Conservation (phyloP, 2,113 vertebrate species). For the Oophaga pumilio region DNA sequence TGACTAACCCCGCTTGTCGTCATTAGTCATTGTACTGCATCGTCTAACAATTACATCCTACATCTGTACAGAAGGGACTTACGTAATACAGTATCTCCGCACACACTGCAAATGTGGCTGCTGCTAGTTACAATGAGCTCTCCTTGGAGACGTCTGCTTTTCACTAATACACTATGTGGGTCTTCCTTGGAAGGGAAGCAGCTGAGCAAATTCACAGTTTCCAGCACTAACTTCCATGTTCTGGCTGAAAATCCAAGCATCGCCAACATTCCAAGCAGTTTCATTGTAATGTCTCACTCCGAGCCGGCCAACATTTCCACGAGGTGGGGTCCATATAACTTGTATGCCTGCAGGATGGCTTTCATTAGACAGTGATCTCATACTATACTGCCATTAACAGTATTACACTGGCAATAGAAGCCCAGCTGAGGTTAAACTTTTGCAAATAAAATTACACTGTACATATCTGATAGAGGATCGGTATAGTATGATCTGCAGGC, state of each 20-base stretch:
- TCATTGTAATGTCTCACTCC: constrained; percentile 13
- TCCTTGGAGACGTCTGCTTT: constrained; percentile 45
- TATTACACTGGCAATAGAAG: neutral
- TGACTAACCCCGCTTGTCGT: neutral
- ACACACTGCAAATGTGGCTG: constrained; percentile 25
- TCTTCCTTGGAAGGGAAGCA: constrained; percentile 37
- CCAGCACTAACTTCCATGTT: constrained; percentile 9
- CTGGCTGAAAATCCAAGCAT: neutral
- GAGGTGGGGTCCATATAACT: constrained; percentile 15
- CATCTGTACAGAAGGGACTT: neutral
- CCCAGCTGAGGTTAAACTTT: neutral
- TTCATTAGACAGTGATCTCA: constrained; percentile 29
- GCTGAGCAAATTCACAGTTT: constrained; percentile 27
- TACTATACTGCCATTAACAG: neutral
- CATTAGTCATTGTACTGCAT: neutral
- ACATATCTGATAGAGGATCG: neutral
- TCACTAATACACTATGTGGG: constrained; percentile 38
- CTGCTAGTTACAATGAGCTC: constrained; percentile 21
- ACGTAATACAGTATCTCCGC: constrained; percentile 13
- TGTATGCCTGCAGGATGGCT: constrained; percentile 18
- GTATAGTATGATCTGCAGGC: neutral
- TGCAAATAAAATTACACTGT: neutral
- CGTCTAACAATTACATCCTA: neutral
- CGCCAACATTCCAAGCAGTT: constrained; percentile 23
- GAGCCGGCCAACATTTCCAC: constrained; percentile 16